Conservation (phyloP, 2,888 invertebrate genomes). For the Tortrix viridana region DNA sequence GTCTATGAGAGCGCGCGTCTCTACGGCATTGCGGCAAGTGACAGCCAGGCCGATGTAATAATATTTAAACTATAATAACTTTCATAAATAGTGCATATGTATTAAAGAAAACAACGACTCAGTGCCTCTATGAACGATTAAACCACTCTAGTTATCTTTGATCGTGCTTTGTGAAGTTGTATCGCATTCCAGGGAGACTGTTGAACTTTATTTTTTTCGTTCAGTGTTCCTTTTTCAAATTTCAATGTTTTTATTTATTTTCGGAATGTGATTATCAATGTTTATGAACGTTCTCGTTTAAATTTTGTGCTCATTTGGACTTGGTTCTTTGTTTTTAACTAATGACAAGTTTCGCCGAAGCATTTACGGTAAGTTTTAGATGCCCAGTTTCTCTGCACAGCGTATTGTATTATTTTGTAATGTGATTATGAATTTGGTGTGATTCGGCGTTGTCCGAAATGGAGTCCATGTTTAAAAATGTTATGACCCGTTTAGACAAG, state of each 20-base stretch:
- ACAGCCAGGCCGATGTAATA: slow-evolving; percentile 70
- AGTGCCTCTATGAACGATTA: slow-evolving; percentile 19
- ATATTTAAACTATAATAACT: slow-evolving; percentile 51
- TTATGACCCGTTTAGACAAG: slow-evolving; percentile 11
- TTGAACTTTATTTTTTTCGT: slow-evolving; percentile 78
- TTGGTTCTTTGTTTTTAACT: slow-evolving; percentile 63
- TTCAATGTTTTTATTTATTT: slow-evolving; percentile 55
- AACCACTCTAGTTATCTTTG: slow-evolving; percentile 39
- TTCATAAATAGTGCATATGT: slow-evolving; percentile 39
- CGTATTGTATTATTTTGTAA: slow-evolving; percentile 6
- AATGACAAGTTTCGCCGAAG: slow-evolving; percentile 74
- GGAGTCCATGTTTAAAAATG: background rate
- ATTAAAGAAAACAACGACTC: slow-evolving; percentile 22
- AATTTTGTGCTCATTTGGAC: slow-evolving; percentile 48
- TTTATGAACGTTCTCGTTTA: slow-evolving; percentile 27
- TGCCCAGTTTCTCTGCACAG: slow-evolving; percentile 10
- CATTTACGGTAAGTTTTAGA: slow-evolving; percentile 69
- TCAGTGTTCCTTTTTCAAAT: slow-evolving; percentile 72
- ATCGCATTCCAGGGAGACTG: slow-evolving; percentile 80
- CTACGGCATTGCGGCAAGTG: slow-evolving; percentile 64
- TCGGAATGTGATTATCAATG: slow-evolving; percentile 23
- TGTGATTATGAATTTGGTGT: background rate
- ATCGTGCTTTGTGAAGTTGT: slow-evolving; percentile 63
- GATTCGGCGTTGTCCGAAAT: background rate
- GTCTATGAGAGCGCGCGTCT: slow-evolving; percentile 56